These are phyloP conservation scores for Halcyon smyrnensis DNA, from an alignment of 2,797 vertebrate species.

Conservation along the genomic window DNA sequence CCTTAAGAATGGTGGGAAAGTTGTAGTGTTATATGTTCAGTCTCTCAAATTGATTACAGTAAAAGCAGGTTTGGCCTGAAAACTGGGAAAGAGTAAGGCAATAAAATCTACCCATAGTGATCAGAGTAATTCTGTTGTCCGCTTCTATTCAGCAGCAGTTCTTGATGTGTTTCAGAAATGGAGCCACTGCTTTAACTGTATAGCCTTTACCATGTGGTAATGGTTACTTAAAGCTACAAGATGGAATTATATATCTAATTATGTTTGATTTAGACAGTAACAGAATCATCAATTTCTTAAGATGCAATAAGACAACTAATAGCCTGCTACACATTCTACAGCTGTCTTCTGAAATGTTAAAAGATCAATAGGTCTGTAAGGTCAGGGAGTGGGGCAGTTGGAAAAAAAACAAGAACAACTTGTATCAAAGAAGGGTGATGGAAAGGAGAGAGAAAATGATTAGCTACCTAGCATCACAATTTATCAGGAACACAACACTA, in stretches of 20 bases:
- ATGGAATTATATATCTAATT: constrained; percentile 50
- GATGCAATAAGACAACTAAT: constrained; percentile 26
- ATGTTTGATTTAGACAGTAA: constrained; percentile 59
- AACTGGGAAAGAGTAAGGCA: background rate
- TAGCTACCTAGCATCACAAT: background rate
- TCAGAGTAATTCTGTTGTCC: background rate
- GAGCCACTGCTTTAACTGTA: background rate
- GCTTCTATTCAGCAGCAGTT: background rate
- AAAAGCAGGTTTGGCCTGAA: background rate
- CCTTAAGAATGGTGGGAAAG: background rate
- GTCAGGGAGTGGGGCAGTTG: background rate
- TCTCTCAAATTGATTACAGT: background rate
- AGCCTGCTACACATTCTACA: constrained; percentile 8
- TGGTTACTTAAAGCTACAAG: constrained; percentile 28
- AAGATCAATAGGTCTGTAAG: constrained; percentile 9
- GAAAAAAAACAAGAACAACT: background rate
- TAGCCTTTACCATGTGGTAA: constrained; percentile 13
- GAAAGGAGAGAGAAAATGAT: background rate
- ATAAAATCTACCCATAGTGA: background rate
- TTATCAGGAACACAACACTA: background rate
- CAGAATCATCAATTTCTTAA: constrained; percentile 48
- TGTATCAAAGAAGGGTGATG: background rate
- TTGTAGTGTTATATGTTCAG: background rate
- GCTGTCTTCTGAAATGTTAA: constrained; percentile 18
- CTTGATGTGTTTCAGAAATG: background rate